These are phyloP conservation scores for Vireo altiloquus DNA, from an alignment of 2,113 vertebrate genomes.

Conservation along the genomic window DNA sequence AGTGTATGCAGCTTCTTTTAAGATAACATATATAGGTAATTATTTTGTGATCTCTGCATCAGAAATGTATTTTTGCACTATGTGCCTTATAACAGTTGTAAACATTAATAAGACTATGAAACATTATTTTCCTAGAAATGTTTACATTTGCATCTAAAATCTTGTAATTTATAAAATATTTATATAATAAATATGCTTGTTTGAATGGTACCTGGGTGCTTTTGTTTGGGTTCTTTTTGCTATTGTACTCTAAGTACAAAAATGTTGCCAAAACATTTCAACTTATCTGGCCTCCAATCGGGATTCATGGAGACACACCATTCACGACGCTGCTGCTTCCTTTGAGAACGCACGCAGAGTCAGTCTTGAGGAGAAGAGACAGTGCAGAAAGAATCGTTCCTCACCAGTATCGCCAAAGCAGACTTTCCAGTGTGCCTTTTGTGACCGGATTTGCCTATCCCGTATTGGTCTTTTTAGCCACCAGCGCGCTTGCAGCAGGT, in stretches of 20 bases:
- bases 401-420: no score
- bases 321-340: no score
- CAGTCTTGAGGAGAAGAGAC: no score
- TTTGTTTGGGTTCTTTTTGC: neutral
- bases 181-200: conserved; percentile 71
- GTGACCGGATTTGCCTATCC: no score
- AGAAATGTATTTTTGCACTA: conserved; percentile 90
- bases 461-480: no score
- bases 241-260: neutral
- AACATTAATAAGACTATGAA: conserved; percentile 55
- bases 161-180: conserved; percentile 67
- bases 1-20: conserved; percentile 48
- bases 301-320: no score
- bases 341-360: no score
- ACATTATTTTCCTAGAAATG: conserved; percentile 56
- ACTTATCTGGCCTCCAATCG: no score
- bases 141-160: conserved; percentile 66
- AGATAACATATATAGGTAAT: conserved; percentile 53
- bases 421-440: no score
- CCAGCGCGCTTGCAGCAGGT: no score
- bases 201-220: neutral
- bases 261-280: neutral
- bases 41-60: conserved; percentile 88
- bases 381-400: no score
- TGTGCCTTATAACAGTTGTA: conserved; percentile 79